Percentiles rank a stretch among this genome's conserved stretches.
These are phyloP conservation scores for Oceanodroma tethys DNA, from an alignment of 2,113 vertebrate genomes.

Conservation along the genomic window DNA sequence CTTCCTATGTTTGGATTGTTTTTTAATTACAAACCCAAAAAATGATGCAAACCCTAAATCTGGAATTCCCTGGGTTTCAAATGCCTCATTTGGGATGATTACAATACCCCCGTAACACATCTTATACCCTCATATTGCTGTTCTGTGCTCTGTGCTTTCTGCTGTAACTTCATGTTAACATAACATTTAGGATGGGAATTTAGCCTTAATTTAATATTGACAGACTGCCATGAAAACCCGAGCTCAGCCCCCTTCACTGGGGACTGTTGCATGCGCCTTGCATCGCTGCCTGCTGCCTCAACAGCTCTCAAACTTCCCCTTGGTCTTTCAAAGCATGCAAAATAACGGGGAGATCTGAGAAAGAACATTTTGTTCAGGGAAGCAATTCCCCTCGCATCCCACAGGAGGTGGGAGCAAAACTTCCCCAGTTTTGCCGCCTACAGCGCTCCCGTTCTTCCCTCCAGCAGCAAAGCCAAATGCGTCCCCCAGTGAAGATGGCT, in stretches of 20 bases:
- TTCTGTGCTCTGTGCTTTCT: constrained; percentile 7
- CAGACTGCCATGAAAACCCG: not conserved
- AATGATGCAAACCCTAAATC: not conserved
- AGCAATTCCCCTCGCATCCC: not conserved
- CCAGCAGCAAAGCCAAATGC: not conserved
- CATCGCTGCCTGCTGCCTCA: not conserved
- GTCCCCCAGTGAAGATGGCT: not conserved
- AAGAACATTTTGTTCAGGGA: not conserved
- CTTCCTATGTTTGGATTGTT: not conserved
- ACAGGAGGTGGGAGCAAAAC: not conserved
- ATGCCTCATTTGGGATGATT: constrained; percentile 18
- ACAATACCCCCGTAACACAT: constrained; percentile 26
- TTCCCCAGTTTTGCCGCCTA: not conserved
- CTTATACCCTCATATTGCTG: constrained; percentile 1
- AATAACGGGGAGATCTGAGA: not conserved
- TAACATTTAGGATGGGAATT: constrained; percentile 36
- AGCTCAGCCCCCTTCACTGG: not conserved
- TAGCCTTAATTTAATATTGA: constrained; percentile 35
- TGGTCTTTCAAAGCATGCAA: not conserved
- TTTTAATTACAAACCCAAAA: not conserved
- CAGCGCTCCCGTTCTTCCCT: not conserved
- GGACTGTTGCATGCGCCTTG: not conserved
- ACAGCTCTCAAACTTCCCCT: not conserved
- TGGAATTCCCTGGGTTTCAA: constrained; percentile 36
- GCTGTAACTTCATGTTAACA: constrained; percentile 9